Evolutionary conservation across 1,140 invertebrate genomes (phyloP).

Genomic region (Apis mellifera): DNA sequence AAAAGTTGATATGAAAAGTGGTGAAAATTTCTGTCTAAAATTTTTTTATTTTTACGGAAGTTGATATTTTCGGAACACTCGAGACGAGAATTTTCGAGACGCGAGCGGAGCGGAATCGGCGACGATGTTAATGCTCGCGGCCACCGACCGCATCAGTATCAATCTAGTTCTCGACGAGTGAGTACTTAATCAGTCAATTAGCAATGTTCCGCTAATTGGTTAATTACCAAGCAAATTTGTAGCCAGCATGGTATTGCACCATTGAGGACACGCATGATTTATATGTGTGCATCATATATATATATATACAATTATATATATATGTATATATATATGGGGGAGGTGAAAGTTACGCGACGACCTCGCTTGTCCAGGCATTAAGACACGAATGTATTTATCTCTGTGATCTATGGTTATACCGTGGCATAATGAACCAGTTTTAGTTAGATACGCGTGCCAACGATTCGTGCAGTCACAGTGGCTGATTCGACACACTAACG

Average conservation of each 20-base stretch:
- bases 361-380: conserved; percentile 28
- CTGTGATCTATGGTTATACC: conserved; percentile 31
- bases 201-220: conserved; percentile 68
- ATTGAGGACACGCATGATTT: conserved; percentile 25
- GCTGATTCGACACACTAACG: not conserved
- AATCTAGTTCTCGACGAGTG: conserved; percentile 69
- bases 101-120: conserved; percentile 18
- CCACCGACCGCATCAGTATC: conserved; percentile 64
- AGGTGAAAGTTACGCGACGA: conserved; percentile 37
- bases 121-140: conserved; percentile 56
- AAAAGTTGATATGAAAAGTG: not conserved
- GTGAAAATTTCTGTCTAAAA: not conserved
- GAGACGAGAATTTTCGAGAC: conserved; percentile 18
- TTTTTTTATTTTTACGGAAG: too few relatives aligned
- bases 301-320: too few relatives aligned
- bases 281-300: conserved; percentile 32
- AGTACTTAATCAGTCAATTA: conserved; percentile 75
- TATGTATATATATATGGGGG: not conserved
- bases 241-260: conserved; percentile 28
- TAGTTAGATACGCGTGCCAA: conserved; percentile 3
- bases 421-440: conserved; percentile 37
- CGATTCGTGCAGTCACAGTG: not conserved
- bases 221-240: conserved; percentile 72
- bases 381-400: conserved; percentile 46
- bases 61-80: not conserved